phyloP scores from a whole-genome alignment of 1,140 invertebrate species.

The Pomacea maculata region DNA sequence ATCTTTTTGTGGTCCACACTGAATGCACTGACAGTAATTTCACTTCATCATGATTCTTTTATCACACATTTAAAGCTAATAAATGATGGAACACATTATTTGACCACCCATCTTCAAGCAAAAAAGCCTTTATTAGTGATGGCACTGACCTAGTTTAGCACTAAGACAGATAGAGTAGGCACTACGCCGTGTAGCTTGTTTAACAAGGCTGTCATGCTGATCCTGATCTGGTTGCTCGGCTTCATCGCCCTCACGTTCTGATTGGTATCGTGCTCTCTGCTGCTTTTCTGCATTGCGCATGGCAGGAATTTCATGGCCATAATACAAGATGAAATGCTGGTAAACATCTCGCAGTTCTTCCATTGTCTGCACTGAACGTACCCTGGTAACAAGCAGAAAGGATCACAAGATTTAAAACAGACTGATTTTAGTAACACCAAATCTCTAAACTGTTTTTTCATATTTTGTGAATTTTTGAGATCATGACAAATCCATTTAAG shows the following conservation, averaged over 20 bases:
- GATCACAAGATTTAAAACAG: too few relatives aligned
- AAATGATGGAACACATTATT: not conserved
- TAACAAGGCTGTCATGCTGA: constrained; percentile 70
- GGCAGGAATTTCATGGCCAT: constrained; percentile 82
- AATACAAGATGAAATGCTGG: constrained; percentile 92
- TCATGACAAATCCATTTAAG: too few relatives aligned
- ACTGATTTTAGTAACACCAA: too few relatives aligned
- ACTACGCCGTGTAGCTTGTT: constrained; percentile 86
- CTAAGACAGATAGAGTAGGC: constrained; percentile 87
- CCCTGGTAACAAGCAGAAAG: constrained; percentile 36
- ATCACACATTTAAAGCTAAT: not conserved
- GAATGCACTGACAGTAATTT: not conserved
- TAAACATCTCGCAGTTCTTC: constrained; percentile 94
- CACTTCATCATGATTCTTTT: not conserved
- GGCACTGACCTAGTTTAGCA: constrained; percentile 79
- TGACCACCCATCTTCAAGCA: not conserved
- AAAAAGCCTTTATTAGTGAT: not conserved
- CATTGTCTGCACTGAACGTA: constrained; percentile 79
- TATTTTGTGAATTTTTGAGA: too few relatives aligned
- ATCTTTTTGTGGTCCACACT: too few relatives aligned
- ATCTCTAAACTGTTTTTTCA: too few relatives aligned
- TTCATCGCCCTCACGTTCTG: constrained; percentile 44
- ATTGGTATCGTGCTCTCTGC: constrained; percentile 40
- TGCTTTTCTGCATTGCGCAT: constrained; percentile 82
- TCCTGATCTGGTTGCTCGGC: constrained; percentile 65